Evolutionary conservation across 2,797 vertebrate species (phyloP), one percentile per base, ranked within the genome.

Genomic region (Ctenosaura bakeri): DNA sequence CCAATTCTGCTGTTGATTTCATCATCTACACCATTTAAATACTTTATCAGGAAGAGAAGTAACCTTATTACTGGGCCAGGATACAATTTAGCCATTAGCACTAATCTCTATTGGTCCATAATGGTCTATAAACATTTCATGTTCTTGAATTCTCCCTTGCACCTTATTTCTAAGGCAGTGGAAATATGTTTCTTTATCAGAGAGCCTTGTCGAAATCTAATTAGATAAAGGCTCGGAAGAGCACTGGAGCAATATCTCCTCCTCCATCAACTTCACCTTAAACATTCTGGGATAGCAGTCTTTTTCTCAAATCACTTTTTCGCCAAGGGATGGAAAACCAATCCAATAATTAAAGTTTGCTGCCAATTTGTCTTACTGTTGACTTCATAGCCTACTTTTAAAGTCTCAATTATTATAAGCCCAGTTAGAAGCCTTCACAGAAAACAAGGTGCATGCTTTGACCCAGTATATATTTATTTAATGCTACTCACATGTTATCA

Each of bases 201-300:
- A 95, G 77, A 95, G 94, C 94, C 94, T 95, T 93, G 93, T 95
- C 94, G 90, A 94, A 96, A 96, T 95, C 95, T 95, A 96, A 97
- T 97, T 97, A 97, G 94, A 93, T 92, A 94, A 95, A 93, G 79
- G 88, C 89, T 93, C 85, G 88, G 1, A 92, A 93, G 90, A 94
- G 87, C 95, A 90, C 89, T 52, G 38, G 66, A 88, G 87, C 95
- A 96, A 92, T 95, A 92, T 92, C 85, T 93, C 95, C 91, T 89
- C 91, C 90, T 95, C 90, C 6, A 69, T 92, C 0, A 29, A 66
- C 0, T 0, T 84, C 91, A 76, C 93, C 90, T 87, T 88, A 89
- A 95, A 91, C 88, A 94, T 92, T 91, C 92, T 78, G 73, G 93
- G 92, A 94, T 66, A 74, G 32, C 64, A 84, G 42, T 64, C 12